A percentile compares a stretch with the other conserved stretches of the same genome.
These are phyloP conservation scores for Sminthopsis crassicaudata DNA, from an alignment of 2,113 vertebrate genomes.

Conservation along the genomic window DNA sequence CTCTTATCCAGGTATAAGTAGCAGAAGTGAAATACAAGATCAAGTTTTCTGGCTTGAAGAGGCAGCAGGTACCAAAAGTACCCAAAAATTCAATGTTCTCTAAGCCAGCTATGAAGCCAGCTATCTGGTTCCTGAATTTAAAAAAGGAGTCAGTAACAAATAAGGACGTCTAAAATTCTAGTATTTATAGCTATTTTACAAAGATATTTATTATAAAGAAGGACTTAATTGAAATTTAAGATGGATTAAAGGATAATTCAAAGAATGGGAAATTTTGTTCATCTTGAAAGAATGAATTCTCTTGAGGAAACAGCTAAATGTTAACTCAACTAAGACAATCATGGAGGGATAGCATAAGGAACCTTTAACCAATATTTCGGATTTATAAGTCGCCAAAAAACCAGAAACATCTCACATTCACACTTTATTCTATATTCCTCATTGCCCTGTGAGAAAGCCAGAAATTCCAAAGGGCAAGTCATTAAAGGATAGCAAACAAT, in stretches of 20 bases:
- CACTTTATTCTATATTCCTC: not conserved
- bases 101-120: not conserved
- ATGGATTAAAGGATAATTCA: not conserved
- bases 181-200: constrained; percentile 8
- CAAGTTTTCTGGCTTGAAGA: not conserved
- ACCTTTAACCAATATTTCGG: not conserved
- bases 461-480: not conserved
- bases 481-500: not conserved
- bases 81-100: not conserved
- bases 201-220: constrained; percentile 16
- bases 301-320: constrained; percentile 6
- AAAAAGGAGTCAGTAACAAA: not conserved
- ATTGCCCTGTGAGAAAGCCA: not conserved
- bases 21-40: not conserved
- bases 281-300: not conserved
- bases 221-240: not conserved
- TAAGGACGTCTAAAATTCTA: not conserved
- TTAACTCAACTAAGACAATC: constrained; percentile 2
- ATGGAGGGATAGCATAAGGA: not conserved
- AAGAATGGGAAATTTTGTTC: constrained; percentile 15
- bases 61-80: not conserved
- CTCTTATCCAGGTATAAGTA: not conserved
- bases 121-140: not conserved
- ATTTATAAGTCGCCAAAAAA: not conserved
- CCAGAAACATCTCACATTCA: not conserved